These are phyloP conservation scores for Galaxea fascicularis DNA, from an alignment of 92 coral and sea anemone genomes.

Conservation along the genomic window DNA sequence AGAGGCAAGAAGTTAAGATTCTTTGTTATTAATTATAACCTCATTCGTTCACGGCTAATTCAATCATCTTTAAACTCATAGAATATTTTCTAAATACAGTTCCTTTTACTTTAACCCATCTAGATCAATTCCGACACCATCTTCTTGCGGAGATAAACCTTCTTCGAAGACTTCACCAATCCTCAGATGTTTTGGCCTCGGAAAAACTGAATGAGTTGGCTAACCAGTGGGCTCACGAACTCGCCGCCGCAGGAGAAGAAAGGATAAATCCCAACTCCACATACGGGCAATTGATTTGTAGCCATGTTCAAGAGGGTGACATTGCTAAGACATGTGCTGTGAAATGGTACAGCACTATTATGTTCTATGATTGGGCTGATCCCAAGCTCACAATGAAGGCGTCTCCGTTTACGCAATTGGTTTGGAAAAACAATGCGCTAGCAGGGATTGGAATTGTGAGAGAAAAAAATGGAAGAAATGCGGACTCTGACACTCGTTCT, in stretches of 20 bases:
- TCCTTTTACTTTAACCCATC: neutral
- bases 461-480: neutral
- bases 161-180: constrained; percentile 68
- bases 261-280: constrained; percentile 20
- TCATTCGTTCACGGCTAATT: too few species aligned
- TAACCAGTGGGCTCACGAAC: constrained; percentile 38
- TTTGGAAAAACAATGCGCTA: constrained; percentile 66
- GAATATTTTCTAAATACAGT: neutral
- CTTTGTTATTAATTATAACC: too few species aligned
- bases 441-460: constrained; percentile 62
- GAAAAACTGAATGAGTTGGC: constrained; percentile 53
- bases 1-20: too few species aligned
- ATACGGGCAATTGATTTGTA: constrained; percentile 64
- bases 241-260: constrained; percentile 22
- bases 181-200: constrained; percentile 54
- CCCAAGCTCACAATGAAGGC: constrained; percentile 57
- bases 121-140: constrained; percentile 9
- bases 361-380: constrained; percentile 75
- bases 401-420: constrained; percentile 66
- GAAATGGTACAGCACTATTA: constrained; percentile 70
- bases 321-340: constrained; percentile 60
- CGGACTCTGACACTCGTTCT: neutral
- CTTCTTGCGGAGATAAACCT: constrained; percentile 46
- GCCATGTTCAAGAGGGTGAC: constrained; percentile 1
- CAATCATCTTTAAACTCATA: neutral